Base-by-base conservation (phyloP, 2,888 invertebrate species). In the Capitulum mitella region DNA sequence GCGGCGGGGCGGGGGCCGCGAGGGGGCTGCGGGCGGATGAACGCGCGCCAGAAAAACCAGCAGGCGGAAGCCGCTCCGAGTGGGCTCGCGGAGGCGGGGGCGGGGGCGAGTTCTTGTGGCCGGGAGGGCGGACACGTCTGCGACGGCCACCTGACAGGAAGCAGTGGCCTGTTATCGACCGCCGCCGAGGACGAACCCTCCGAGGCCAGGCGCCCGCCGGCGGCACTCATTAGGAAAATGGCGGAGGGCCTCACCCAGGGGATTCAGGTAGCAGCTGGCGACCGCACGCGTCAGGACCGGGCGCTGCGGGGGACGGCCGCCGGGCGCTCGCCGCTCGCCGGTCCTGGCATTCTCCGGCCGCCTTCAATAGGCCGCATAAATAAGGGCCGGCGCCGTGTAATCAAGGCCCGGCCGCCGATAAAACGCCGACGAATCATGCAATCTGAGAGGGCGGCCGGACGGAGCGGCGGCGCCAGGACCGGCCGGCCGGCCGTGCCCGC, bases 181-280 rank as follows among this genome's bases (percentile, higher is more conserved):
- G n/a, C n/a, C n/a, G n/a, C n/a, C n/a, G n/a, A n/a, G n/a, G n/a
- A n/a, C n/a, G n/a, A n/a, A n/a, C n/a, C n/a, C n/a, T n/a, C n/a
- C n/a, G n/a, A n/a, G n/a, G n/a, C n/a, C n/a, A n/a, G n/a, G n/a
- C n/a, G n/a, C n/a, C n/a, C n/a, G n/a, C n/a, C n/a, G n/a, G n/a
- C 64, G 32, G 19, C 16, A 16, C 34, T 64, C 64, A 64, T 64
- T 64, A 34, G 64, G 64, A 64, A 64, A 64, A 64, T 64, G 64
- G 64, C 64, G 64, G 64, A 34, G 64, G 64, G 64, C 32, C 64
- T 32, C 64, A 64, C 64, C 64, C 64, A 3, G 64, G 64, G 64
- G 64, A 34, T 3, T 5, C 19, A 19, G 64, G 32, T 34, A 34
- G 19, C 64, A 64, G 34, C 64, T 64, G 64, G 34, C 16, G 19